phyloP scores from a whole-genome alignment of 1,140 invertebrate genomes.

The Aporrectodea caliginosa region DNA sequence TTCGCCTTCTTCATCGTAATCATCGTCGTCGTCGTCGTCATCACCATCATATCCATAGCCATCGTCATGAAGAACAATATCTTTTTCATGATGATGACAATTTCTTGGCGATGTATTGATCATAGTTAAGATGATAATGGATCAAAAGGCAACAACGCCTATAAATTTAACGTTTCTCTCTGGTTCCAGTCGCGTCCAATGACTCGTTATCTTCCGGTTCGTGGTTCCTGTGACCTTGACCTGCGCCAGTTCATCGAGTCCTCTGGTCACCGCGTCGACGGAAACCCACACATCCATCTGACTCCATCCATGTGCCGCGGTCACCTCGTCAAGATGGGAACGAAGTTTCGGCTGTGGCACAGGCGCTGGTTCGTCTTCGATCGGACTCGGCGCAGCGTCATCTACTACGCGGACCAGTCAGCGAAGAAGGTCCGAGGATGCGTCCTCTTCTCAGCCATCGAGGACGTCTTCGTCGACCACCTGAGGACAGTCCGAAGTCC shows the following conservation, averaged over 20 bases:
- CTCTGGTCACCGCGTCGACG: constrained; percentile 86
- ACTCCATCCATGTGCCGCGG: constrained; percentile 76
- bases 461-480: constrained; percentile 95
- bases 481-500: constrained; percentile 77
- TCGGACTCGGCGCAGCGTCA: constrained; percentile 73
- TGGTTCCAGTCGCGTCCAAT: constrained; percentile 67
- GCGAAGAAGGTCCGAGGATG: constrained; percentile 83
- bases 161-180: no score
- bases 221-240: constrained; percentile 77
- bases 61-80: no score
- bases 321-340: constrained; percentile 84
- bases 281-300: constrained; percentile 80
- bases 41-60: no score
- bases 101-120: no score
- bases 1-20: no score
- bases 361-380: constrained; percentile 97
- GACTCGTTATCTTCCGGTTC: constrained; percentile 87
- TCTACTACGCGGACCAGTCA: constrained; percentile 90
- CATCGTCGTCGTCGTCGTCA: no score
- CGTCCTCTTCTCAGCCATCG: constrained; percentile 93
- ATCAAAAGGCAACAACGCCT: no score
- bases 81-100: no score
- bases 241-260: constrained; percentile 85
- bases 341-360: constrained; percentile 80
- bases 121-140: no score